Conservation (phyloP, 2,113 vertebrate genomes). For the Variabilichromis moorii region DNA sequence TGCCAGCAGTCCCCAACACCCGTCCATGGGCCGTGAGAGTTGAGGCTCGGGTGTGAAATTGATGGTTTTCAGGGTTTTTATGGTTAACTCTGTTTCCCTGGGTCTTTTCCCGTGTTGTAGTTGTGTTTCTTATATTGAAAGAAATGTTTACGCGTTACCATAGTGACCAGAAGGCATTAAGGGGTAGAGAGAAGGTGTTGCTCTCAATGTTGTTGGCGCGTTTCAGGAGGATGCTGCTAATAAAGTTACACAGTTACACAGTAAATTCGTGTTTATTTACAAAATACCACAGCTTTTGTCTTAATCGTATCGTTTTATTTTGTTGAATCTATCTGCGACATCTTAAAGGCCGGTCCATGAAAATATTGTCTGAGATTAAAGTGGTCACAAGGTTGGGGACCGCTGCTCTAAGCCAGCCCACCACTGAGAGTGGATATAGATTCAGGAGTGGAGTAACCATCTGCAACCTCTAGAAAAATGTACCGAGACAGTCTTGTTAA, state of each 20-base stretch:
- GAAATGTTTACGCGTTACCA: not conserved
- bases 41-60: not conserved
- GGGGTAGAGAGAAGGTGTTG: not conserved
- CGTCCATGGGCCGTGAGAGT: not conserved
- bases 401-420: not conserved
- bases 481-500: not conserved
- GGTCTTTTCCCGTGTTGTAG: not conserved
- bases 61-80: not conserved
- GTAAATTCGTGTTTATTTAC: not conserved
- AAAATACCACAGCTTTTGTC: not conserved
- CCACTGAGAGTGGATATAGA: not conserved
- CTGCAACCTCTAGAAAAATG: not conserved
- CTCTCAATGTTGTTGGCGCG: not conserved
- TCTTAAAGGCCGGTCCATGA: not conserved
- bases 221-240: rapidly evolving
- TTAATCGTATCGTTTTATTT: not conserved
- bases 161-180: rapidly evolving
- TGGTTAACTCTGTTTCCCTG: rapidly evolving
- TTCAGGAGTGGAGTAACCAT: not conserved
- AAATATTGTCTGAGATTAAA: not conserved
- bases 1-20: not conserved
- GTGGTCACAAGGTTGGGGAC: not conserved
- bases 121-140: rapidly evolving
- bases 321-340: not conserved
- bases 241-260: not conserved